Conservation (phyloP, 2,113 vertebrate species). For the Leucopsar rothschildi region DNA sequence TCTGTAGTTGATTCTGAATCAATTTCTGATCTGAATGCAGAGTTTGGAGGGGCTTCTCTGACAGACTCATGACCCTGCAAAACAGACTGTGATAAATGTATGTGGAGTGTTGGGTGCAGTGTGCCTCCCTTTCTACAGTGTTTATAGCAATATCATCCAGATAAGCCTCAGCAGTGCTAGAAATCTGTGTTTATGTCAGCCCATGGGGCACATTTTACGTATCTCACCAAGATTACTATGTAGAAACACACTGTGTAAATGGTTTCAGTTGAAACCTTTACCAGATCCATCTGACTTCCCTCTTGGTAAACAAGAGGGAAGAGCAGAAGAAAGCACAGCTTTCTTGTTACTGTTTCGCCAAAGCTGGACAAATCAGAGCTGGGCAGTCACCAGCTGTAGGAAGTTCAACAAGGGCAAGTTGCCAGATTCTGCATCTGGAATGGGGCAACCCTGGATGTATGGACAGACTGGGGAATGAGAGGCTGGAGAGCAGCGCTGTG, state of each 20-base stretch:
- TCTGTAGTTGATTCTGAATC: neutral
- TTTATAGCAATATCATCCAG: neutral
- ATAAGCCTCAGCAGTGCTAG: neutral
- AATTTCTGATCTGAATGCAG: neutral
- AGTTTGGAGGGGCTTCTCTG: neutral
- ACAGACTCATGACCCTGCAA: neutral
- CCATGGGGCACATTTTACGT: accelerated
- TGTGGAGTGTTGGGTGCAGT: neutral
- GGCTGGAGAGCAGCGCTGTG: neutral
- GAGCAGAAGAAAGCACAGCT: neutral
- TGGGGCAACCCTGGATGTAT: accelerated
- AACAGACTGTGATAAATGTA: neutral
- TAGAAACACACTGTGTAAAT: neutral
- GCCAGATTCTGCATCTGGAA: neutral
- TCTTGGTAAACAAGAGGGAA: neutral
- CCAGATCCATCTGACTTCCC: neutral
- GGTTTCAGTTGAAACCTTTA: neutral
- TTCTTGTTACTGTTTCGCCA: neutral
- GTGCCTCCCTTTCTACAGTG: neutral
- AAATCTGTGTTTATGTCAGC: neutral
- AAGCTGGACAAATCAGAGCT: neutral
- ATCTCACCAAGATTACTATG: neutral
- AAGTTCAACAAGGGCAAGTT: neutral
- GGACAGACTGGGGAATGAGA: neutral
- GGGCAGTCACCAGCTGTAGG: accelerated